Evolutionary conservation across 2,797 vertebrate species (phyloP), one percentile per base, ranked within the genome.

Genomic region (Enteromius radiatus): DNA sequence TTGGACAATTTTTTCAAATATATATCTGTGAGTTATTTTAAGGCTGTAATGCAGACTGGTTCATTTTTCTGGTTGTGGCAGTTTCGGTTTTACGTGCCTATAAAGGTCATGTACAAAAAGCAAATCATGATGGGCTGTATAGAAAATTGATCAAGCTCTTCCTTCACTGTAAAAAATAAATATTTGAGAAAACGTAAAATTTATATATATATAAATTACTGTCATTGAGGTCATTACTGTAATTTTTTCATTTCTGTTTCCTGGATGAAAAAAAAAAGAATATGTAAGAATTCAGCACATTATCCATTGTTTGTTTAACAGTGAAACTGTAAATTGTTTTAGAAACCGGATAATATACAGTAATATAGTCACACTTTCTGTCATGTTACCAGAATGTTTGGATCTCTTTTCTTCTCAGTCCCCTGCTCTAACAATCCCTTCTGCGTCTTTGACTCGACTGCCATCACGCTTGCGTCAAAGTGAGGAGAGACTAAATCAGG

Each of bases 401-500:
- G 84, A 84, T 74, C 47, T 88, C 90, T 85, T 81, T 23, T 68
- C 11, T 87, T 67, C 54, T 84, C 84, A 94, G 93, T 91, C 91
- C 76, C 87, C 85, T 85, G 90, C 93, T 0, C 80, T 93, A 76
- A 84, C 91, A 86, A 92, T 92, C 81, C 91, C 93, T n/a, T 88
- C 89, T 0, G 31, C 87, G 12, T 91, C 90, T 85, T 91, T 77
- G 4, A 92, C 88, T 23, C 93, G 93, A 8, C 90, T 96, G 86
- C 95, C 95, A 84, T 94, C 96, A 76, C 95, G 94, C 73, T 92
- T 97, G 86, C 93, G 96, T 59, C 94, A 94, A 90, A 97, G 97
- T 54, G 92, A 96, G 75, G 96, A 98, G 84, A 95, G 95, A 70
- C 94, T 97, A 56, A 97, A 96, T 91, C 96, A 96, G 88, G 97